Evolutionary conservation across 2,888 invertebrate genomes (phyloP).

Genomic region (Tipula vernalis): DNA sequence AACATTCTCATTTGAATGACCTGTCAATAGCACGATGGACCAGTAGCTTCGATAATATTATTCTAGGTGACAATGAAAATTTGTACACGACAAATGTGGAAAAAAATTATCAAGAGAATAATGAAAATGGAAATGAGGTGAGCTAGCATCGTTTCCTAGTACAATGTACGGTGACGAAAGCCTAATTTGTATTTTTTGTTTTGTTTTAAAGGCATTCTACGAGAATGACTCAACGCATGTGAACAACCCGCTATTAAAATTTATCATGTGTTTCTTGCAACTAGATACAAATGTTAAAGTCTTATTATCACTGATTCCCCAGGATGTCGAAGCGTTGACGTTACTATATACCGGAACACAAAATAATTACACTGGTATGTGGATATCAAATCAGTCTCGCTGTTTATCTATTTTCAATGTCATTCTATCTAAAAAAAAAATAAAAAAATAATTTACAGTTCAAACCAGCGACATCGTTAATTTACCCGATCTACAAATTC

Average conservation of each 20-base stretch:
- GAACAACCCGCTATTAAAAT: slow-evolving; percentile 36
- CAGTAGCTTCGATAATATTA: slow-evolving; percentile 22
- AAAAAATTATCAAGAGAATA: slow-evolving; percentile 18
- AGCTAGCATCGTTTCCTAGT: neutral
- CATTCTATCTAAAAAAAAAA: too few species aligned
- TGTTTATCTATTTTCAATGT: slow-evolving; percentile 5
- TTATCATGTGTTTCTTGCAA: slow-evolving; percentile 42
- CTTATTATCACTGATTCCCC: slow-evolving; percentile 35
- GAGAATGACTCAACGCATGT: slow-evolving; percentile 33
- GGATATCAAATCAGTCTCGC: neutral
- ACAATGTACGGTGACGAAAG: neutral
- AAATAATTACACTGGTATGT: slow-evolving; percentile 27
- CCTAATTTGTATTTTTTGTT: slow-evolving; percentile 12
- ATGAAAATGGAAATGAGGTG: slow-evolving; percentile 22
- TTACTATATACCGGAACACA: slow-evolving; percentile 41
- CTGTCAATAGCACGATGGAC: slow-evolving; percentile 43
- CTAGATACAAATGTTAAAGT: slow-evolving; percentile 33
- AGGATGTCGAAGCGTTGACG: slow-evolving; percentile 41
- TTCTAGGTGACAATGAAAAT: neutral
- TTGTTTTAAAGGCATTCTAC: slow-evolving; percentile 29
- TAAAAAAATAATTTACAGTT: slow-evolving; percentile 22
- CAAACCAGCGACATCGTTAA: slow-evolving; percentile 27
- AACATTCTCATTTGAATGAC: slow-evolving; percentile 41
- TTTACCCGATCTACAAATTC: slow-evolving; percentile 38
- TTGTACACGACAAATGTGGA: neutral